Percentiles rank a stretch among this genome's conserved stretches.
phyloP scores from a whole-genome alignment of 53 echinoderm and acorn worm species.

The Stichopus horrens region DNA sequence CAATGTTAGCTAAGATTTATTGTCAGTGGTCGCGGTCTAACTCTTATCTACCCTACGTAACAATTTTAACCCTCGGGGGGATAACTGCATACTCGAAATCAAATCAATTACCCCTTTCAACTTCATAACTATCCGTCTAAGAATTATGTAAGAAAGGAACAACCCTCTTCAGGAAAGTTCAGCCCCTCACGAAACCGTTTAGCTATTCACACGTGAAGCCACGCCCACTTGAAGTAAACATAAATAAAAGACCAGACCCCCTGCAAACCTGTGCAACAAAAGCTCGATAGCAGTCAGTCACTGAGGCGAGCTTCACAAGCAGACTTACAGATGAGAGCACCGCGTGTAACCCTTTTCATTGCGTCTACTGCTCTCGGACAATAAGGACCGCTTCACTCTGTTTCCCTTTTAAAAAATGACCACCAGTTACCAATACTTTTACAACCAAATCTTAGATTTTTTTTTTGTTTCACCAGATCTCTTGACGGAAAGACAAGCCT shows the following conservation, averaged over 20 bases:
- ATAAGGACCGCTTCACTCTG: neutral
- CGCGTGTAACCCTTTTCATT: neutral
- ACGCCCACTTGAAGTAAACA: constrained; percentile 44
- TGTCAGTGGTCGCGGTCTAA: too few species aligned
- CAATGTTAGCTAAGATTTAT: too few species aligned
- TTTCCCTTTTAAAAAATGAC: neutral
- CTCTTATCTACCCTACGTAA: too few species aligned
- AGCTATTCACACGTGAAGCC: constrained; percentile 5
- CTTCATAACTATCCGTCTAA: too few species aligned
- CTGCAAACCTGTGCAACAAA: neutral
- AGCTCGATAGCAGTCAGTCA: neutral
- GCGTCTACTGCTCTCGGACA: neutral
- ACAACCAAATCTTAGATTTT: constrained; percentile 13
- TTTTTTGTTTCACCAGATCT: neutral
- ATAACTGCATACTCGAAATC: too few species aligned
- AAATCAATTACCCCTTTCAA: too few species aligned
- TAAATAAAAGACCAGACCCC: constrained; percentile 38
- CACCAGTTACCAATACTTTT: constrained; percentile 21
- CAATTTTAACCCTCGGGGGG: too few species aligned
- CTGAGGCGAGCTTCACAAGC: neutral
- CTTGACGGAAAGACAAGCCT: too few species aligned
- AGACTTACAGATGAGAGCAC: constrained; percentile 12
- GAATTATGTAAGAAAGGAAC: too few species aligned
- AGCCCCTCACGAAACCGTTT: neutral
- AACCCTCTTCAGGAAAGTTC: neutral